These are phyloP conservation scores for Aramus guarauna DNA, from an alignment of 2,113 vertebrate species.

Conservation along the genomic window DNA sequence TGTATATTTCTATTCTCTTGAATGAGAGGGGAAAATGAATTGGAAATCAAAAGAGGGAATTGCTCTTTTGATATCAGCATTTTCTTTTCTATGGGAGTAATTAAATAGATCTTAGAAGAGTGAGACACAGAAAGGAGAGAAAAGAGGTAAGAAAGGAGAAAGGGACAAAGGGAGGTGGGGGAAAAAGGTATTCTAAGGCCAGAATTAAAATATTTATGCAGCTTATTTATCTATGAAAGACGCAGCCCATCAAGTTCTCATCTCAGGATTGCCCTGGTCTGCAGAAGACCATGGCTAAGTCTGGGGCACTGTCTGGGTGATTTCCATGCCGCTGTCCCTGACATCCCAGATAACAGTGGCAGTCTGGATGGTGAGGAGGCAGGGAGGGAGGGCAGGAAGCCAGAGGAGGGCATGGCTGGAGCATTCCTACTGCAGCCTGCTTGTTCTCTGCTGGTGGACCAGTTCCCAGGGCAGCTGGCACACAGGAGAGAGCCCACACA, in stretches of 20 bases:
- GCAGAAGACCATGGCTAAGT: background rate
- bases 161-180: background rate
- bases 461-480: background rate
- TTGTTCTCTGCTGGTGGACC: background rate
- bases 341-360: background rate
- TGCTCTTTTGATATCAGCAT: conserved; percentile 65
- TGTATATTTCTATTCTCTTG: conserved; percentile 67
- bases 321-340: background rate
- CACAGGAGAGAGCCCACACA: background rate
- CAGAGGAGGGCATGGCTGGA: accelerated
- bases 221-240: background rate
- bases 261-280: background rate
- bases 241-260: background rate
- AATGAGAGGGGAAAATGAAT: conserved; percentile 67
- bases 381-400: background rate
- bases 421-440: background rate
- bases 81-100: conserved; percentile 61
- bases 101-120: conserved; percentile 67
- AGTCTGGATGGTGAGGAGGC: background rate
- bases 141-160: conserved; percentile 39
- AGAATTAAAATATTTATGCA: conserved; percentile 44
- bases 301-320: background rate
- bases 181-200: conserved; percentile 16
- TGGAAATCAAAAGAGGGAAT: conserved; percentile 64
- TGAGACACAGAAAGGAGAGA: conserved; percentile 31